Conservation (phyloP, 2,888 invertebrate species). For the Agonopterix alstromeriana region DNA sequence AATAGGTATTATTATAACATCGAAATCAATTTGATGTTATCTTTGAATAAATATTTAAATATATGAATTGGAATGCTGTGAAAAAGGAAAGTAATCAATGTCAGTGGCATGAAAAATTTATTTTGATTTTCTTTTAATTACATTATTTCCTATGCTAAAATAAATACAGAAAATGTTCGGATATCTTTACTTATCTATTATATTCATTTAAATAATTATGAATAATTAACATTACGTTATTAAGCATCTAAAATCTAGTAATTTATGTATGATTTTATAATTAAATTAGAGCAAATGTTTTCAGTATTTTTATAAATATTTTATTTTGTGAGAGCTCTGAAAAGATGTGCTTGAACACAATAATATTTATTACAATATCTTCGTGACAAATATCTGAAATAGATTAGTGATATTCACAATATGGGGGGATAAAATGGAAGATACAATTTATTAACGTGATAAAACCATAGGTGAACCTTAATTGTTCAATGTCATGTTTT, state of each 20-base stretch:
- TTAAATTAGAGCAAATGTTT: constrained; percentile 41
- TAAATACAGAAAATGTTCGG: constrained; percentile 71
- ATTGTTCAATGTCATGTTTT: too few species aligned
- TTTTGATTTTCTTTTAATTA: constrained; percentile 70
- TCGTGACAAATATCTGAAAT: background rate
- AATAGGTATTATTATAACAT: too few species aligned
- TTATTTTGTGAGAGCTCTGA: background rate
- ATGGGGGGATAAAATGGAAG: too few species aligned
- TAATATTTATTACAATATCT: background rate
- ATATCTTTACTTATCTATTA: constrained; percentile 61
- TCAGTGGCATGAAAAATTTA: constrained; percentile 75
- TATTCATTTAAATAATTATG: constrained; percentile 64
- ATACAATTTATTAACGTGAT: too few species aligned
- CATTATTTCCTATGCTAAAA: constrained; percentile 70
- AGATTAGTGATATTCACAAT: background rate
- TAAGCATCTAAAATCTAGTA: constrained; percentile 43
- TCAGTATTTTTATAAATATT: background rate
- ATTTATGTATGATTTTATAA: constrained; percentile 58
- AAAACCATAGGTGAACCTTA: too few species aligned
- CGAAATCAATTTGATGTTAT: too few species aligned
- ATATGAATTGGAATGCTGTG: background rate
- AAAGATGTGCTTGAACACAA: background rate
- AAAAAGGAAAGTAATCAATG: constrained; percentile 12
- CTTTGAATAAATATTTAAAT: too few species aligned
- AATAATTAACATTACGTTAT: constrained; percentile 49